Conservation (phyloP, 2,888 invertebrate genomes). For the Drosophila gaucha region DNA sequence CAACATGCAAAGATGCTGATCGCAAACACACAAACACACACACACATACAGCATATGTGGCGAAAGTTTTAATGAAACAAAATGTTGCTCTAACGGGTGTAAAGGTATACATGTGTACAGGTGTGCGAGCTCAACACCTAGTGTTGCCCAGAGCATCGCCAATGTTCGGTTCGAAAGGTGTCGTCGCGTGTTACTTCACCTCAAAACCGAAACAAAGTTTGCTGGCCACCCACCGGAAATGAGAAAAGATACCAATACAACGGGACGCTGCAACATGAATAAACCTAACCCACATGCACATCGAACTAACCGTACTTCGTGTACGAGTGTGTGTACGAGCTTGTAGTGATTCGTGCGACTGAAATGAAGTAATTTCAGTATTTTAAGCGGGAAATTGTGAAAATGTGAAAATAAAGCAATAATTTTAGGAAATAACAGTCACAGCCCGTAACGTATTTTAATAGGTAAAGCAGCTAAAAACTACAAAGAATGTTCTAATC, state of each 20-base stretch:
- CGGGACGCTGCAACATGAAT: slow-evolving; percentile 15
- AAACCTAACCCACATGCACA: slow-evolving; percentile 1
- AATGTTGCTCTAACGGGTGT: slow-evolving; percentile 47
- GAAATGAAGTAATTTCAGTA: slow-evolving; percentile 60
- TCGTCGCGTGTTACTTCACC: slow-evolving; percentile 67
- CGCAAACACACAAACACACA: slow-evolving; percentile 28
- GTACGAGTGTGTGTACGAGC: too few relatives aligned
- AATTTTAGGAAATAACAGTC: slow-evolving; percentile 33
- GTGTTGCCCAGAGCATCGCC: slow-evolving; percentile 36
- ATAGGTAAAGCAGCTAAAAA: slow-evolving; percentile 17
- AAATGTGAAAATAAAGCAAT: too few relatives aligned
- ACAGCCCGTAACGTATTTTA: background rate
- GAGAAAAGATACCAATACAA: slow-evolving; percentile 57
- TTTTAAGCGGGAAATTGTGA: slow-evolving; percentile 5
- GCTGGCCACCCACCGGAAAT: slow-evolving; percentile 62
- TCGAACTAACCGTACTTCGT: background rate
- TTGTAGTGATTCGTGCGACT: too few relatives aligned
- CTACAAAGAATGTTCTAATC: too few relatives aligned
- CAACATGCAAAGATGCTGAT: slow-evolving; percentile 69
- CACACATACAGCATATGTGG: slow-evolving; percentile 44
- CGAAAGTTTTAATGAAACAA: slow-evolving; percentile 76
- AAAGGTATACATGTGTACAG: slow-evolving; percentile 18
- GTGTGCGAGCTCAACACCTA: slow-evolving; percentile 1
- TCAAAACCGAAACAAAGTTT: slow-evolving; percentile 57
- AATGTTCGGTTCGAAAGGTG: slow-evolving; percentile 41